These are phyloP conservation scores for Corythoichthys intestinalis DNA, from an alignment of 2,113 vertebrate species.

Conservation along the genomic window DNA sequence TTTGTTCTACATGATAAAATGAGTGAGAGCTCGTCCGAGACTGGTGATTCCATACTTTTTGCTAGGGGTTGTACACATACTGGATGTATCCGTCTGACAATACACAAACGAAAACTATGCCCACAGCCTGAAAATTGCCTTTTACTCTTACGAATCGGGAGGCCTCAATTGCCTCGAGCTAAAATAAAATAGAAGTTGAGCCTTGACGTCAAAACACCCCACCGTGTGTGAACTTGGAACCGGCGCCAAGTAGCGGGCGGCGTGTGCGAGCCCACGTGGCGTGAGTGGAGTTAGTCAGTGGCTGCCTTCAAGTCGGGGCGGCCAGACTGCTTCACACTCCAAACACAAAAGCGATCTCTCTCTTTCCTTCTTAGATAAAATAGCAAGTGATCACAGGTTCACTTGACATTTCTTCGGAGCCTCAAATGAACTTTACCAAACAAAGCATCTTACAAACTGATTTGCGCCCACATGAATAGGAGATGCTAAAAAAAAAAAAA, in stretches of 20 bases:
- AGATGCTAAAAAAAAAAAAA: no score
- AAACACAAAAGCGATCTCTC: conserved; percentile 10
- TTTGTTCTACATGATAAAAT: no score
- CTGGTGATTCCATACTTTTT: no score
- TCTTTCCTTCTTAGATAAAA: conserved; percentile 3
- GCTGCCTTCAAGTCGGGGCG: conserved; percentile 4
- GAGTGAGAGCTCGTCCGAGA: no score
- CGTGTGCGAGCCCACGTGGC: conserved; percentile 49
- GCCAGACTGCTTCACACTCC: neutral
- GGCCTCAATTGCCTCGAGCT: no score
- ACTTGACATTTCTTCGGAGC: neutral
- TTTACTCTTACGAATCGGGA: no score
- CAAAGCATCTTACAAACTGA: neutral
- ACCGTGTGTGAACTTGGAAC: neutral
- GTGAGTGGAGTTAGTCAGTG: conserved; percentile 37
- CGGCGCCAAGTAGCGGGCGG: neutral
- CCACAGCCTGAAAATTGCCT: no score
- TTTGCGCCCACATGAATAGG: no score
- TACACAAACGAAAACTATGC: no score
- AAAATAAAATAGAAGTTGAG: neutral
- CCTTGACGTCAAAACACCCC: neutral
- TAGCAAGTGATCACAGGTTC: neutral
- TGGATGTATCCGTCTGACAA: no score
- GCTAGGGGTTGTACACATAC: no score
- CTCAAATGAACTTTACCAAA: neutral